Base-by-base conservation (phyloP, 2,113 vertebrate genomes). In the Noturus placidus region DNA sequence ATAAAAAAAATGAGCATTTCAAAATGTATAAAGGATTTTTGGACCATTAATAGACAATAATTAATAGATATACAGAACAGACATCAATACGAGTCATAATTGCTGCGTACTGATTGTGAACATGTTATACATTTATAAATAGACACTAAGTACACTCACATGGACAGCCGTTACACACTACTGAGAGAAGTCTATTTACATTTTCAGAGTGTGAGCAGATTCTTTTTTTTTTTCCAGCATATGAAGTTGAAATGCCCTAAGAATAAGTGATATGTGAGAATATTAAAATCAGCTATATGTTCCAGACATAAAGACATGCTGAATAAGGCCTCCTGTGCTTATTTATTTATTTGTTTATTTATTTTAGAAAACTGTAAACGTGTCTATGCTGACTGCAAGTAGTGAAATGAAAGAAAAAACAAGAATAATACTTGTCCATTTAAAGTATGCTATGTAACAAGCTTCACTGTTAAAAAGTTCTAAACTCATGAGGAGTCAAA, bases 161-260 rank as follows among this genome's bases (percentile, higher is more conserved):
- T 9, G 79, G n/a, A 85, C 38, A 77, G 69, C 35, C 69, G 20
- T 30, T 42, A 35, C 77, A 86, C 85, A 86, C 70, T 35, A 30
- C 61, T 59, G 52, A 83, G 9, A 84, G 13, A 72, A 67, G 52
- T 74, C 59, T 86, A 90, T 88, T 88, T 92, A 91, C 78, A 89
- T 74, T 25, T 54, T 89, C 72, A 76, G 88, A 70, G 70, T 89
- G 84, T 88, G 87, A 89, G 86, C 83, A 83, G 85, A 42, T 83
- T 87, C 59, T 88, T 61, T 74, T 94, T 74, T 94, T 83, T 74
- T 94, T 82, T 94, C 92, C 94, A 96, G 93, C 94, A 95, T 94
- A 90, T 92, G 87, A 92, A 93, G 67, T 91, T 87, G 52, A 85
- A 89, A 89, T 89, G 69, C 54, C 82, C 84, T 35, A 70, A 54